Conservation (phyloP, 2,888 invertebrate species). For the Caenorhabditis sp. region DNA sequence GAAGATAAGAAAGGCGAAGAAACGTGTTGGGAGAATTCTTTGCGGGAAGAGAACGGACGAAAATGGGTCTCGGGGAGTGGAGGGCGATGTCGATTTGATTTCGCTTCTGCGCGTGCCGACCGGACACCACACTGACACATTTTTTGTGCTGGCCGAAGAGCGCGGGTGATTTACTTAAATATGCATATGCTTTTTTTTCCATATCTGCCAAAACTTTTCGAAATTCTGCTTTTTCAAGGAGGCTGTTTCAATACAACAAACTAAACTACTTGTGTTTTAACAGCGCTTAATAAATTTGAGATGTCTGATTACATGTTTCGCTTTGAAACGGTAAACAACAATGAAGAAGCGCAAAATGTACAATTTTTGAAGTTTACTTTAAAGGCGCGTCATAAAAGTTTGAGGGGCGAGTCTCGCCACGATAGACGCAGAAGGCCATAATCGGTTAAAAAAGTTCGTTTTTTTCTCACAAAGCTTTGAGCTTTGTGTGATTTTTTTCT, state of each 20-base stretch:
- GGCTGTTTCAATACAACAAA: not conserved
- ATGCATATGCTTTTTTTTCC: slow-evolving; percentile 14
- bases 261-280: not conserved
- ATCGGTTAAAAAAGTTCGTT: too few species aligned
- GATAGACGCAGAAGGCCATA: too few species aligned
- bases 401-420: too few species aligned
- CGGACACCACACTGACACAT: slow-evolving; percentile 38
- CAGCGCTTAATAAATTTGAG: too few species aligned
- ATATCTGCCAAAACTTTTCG: not conserved
- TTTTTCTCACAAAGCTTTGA: too few species aligned
- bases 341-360: too few species aligned
- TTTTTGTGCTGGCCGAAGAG: slow-evolving; percentile 18
- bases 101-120: slow-evolving; percentile 11
- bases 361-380: too few species aligned
- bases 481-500: too few species aligned
- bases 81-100: slow-evolving; percentile 16
- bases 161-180: slow-evolving; percentile 15
- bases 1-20: slow-evolving; percentile 8
- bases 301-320: too few species aligned
- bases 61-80: slow-evolving; percentile 11
- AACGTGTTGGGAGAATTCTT: slow-evolving; percentile 7
- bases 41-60: not conserved
- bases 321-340: too few species aligned
- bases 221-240: not conserved
- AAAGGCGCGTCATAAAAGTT: too few species aligned